A percentile compares a stretch with the other conserved stretches of the same genome.
Evolutionary conservation across 1,140 invertebrate species (phyloP).

Genomic region (Acromyrmex charruanus): DNA sequence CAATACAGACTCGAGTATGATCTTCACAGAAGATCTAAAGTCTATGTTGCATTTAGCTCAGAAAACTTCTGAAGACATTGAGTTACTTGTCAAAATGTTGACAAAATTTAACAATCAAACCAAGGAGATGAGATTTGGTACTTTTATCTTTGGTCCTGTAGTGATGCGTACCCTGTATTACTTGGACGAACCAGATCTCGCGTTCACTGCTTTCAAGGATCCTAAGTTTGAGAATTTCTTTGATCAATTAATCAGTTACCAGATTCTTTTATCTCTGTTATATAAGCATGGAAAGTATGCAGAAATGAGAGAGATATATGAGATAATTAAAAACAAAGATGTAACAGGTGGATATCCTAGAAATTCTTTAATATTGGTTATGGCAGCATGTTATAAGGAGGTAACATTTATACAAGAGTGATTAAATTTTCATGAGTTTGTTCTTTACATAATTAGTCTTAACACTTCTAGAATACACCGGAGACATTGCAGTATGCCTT

Average conservation of each 20-base stretch:
- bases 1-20: constrained; percentile 87
- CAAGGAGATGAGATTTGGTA: constrained; percentile 91
- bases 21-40: constrained; percentile 95
- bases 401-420: constrained; percentile 84
- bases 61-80: constrained; percentile 88
- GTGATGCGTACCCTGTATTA: constrained; percentile 93
- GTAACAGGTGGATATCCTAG: constrained; percentile 89
- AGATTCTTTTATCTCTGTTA: constrained; percentile 91
- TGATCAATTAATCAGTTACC: constrained; percentile 90
- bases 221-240: constrained; percentile 89
- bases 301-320: constrained; percentile 89
- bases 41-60: constrained; percentile 92
- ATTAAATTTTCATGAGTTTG: constrained; percentile 21
- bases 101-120: constrained; percentile 91
- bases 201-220: constrained; percentile 89
- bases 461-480: constrained; percentile 89
- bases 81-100: constrained; percentile 90
- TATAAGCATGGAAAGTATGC: constrained; percentile 90
- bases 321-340: constrained; percentile 87
- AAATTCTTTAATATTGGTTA: constrained; percentile 89
- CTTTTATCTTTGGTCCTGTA: constrained; percentile 93
- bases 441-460: constrained; percentile 25
- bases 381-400: constrained; percentile 92
- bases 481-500: constrained; percentile 90
- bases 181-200: constrained; percentile 90